These are phyloP conservation scores for Oedothorax gibbosus DNA, from an alignment of 1,140 invertebrate genomes.

Conservation along the genomic window DNA sequence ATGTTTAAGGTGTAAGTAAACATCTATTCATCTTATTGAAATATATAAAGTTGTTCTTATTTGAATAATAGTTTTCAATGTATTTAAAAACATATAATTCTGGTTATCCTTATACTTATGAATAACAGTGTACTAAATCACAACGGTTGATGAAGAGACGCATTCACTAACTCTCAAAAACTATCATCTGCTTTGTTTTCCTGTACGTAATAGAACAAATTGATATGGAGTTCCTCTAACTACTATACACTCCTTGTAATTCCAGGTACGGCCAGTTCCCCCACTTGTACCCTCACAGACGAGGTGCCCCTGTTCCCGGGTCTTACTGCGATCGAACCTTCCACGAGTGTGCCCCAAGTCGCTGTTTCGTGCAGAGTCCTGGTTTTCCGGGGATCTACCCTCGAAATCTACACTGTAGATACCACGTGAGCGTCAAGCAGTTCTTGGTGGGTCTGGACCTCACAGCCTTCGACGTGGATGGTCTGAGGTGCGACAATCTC, in stretches of 20 bases:
- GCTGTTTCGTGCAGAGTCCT: slow-evolving; percentile 91
- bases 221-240: too few relatives aligned
- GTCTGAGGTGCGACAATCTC: slow-evolving; percentile 91
- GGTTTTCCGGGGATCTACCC: slow-evolving; percentile 93
- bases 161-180: too few relatives aligned
- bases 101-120: too few relatives aligned
- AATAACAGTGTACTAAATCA: too few relatives aligned
- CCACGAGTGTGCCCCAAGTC: slow-evolving; percentile 82
- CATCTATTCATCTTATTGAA: too few relatives aligned
- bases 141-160: too few relatives aligned
- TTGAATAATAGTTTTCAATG: too few relatives aligned
- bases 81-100: too few relatives aligned
- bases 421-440: slow-evolving; percentile 62
- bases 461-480: slow-evolving; percentile 84
- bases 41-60: too few relatives aligned
- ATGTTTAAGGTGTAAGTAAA: too few relatives aligned
- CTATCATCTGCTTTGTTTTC: too few relatives aligned
- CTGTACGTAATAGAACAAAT: too few relatives aligned
- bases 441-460: slow-evolving; percentile 63
- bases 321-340: slow-evolving; percentile 87
- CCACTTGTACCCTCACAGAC: slow-evolving; percentile 87
- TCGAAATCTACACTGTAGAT: slow-evolving; percentile 83
- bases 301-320: slow-evolving; percentile 82
- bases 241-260: neutral
- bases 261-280: slow-evolving; percentile 85